Evolutionary conservation across 2,888 invertebrate genomes (phyloP).

Genomic region (Eilema sororculum): DNA sequence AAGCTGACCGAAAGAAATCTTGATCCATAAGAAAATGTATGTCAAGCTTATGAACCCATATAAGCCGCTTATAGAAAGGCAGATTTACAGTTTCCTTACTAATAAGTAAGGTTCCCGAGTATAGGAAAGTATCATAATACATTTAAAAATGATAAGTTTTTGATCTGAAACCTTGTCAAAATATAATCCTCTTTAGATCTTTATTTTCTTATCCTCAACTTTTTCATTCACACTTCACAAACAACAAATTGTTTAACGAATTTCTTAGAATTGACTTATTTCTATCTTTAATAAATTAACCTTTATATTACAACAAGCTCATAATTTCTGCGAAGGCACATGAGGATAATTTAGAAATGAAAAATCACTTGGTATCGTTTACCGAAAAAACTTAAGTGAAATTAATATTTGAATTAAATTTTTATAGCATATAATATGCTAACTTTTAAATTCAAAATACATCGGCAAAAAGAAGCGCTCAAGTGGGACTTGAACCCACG

Average conservation of each 20-base stretch:
- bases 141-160: slow-evolving; percentile 10
- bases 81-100: not conserved
- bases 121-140: slow-evolving; percentile 1
- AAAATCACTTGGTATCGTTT: too few relatives aligned
- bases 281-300: not conserved
- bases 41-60: not conserved
- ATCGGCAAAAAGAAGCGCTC: too few relatives aligned
- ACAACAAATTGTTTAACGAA: not conserved
- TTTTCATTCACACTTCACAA: slow-evolving; percentile 3
- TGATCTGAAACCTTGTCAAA: slow-evolving; percentile 6
- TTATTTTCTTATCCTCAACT: slow-evolving; percentile 8
- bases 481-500: too few relatives aligned
- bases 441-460: too few relatives aligned
- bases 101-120: not conserved
- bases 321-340: not conserved
- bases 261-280: slow-evolving; percentile 5
- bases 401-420: too few relatives aligned
- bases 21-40: not conserved
- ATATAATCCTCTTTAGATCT: not conserved
- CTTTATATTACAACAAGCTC: not conserved
- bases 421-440: too few relatives aligned
- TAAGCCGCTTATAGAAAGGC: not conserved
- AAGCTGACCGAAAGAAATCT: not conserved
- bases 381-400: too few relatives aligned
- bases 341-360: not conserved